A percentile compares a stretch with the other conserved stretches of the same genome.
These are phyloP conservation scores for Orthonyx spaldingii DNA, from an alignment of 2,113 vertebrate species.

Conservation along the genomic window DNA sequence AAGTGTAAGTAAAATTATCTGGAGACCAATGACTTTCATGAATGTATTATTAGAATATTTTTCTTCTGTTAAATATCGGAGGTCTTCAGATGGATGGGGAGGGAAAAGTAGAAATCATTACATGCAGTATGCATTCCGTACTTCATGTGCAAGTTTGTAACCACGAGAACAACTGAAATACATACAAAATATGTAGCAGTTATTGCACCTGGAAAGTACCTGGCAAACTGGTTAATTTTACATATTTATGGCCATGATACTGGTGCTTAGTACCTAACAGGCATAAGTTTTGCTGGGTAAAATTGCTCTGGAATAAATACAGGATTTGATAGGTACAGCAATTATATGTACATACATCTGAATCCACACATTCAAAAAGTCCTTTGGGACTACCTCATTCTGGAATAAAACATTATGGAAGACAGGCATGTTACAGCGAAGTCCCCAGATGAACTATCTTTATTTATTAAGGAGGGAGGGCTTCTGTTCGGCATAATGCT, in stretches of 20 bases:
- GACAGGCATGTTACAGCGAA: neutral
- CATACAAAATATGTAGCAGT: neutral
- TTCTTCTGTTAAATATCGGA: neutral
- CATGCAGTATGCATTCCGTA: fast-evolving
- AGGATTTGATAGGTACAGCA: neutral
- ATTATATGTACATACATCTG: neutral
- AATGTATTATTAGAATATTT: neutral
- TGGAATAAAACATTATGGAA: neutral
- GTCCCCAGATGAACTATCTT: neutral
- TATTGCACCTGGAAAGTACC: neutral
- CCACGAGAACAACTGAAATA: neutral
- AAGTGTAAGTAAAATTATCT: neutral
- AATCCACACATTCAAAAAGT: neutral
- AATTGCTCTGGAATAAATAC: neutral
- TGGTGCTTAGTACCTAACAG: neutral
- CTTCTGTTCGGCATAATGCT: neutral
- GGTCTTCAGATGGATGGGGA: neutral
- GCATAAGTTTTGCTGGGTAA: neutral
- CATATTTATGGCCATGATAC: neutral
- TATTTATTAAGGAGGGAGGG: neutral
- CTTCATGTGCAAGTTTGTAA: neutral
- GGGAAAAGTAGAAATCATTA: neutral
- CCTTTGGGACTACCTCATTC: neutral
- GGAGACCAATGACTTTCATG: neutral
- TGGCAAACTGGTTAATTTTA: neutral